phyloP scores from a whole-genome alignment of 2,888 invertebrate species.

The Drosophila sordidula region DNA sequence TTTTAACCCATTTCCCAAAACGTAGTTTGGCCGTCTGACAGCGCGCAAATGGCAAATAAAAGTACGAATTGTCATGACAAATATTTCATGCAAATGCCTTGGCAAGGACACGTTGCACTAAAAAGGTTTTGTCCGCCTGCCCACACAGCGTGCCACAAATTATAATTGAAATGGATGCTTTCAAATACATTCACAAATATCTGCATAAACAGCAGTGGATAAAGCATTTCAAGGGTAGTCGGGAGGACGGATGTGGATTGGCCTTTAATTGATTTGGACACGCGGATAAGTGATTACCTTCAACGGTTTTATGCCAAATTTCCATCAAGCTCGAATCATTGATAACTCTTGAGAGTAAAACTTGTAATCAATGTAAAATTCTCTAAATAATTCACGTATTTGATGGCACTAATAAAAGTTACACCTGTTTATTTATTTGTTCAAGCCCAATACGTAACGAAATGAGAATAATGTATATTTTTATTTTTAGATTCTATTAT shows the following conservation, averaged over 20 bases:
- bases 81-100: slow-evolving; percentile 66
- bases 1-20: slow-evolving; percentile 13
- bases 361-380: slow-evolving; percentile 10
- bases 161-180: slow-evolving; percentile 76
- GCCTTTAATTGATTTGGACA: slow-evolving; percentile 59
- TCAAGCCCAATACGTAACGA: slow-evolving; percentile 20
- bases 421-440: slow-evolving; percentile 18
- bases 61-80: slow-evolving; percentile 31
- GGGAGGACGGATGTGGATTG: neutral
- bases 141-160: slow-evolving; percentile 33
- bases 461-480: neutral
- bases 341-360: slow-evolving; percentile 19
- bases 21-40: slow-evolving; percentile 32
- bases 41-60: slow-evolving; percentile 47
- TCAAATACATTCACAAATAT: slow-evolving; percentile 1
- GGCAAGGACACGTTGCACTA: slow-evolving; percentile 64
- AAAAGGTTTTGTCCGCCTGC: slow-evolving; percentile 59
- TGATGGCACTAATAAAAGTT: no score
- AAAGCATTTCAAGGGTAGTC: slow-evolving; percentile 34
- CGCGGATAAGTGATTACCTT: slow-evolving; percentile 36
- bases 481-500: no score
- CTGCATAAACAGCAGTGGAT: neutral
- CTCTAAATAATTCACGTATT: slow-evolving; percentile 7
- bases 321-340: slow-evolving; percentile 54
- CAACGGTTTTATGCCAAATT: slow-evolving; percentile 6